Evolutionary conservation across 2,888 invertebrate genomes (phyloP), one percentile per base, ranked within the genome.

Genomic region (Calephelis perditalis): DNA sequence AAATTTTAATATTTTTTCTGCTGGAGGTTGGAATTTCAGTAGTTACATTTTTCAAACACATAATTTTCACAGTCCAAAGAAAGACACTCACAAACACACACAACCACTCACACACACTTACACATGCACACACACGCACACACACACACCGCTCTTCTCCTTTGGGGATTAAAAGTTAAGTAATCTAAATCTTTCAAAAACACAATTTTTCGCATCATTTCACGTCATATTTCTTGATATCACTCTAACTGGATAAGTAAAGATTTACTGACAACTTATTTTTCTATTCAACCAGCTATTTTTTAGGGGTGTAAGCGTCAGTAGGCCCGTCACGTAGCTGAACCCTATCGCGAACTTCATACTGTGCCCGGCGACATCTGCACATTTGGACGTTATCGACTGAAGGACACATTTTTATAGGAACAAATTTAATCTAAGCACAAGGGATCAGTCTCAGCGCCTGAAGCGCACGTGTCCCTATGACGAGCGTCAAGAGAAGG

Each of bases 351-450:
- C 79, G 74, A 73, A 78, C 80, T 82, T 81, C 84, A 84, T 86
- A 82, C 78, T 78, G 77, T 81, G 79, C 71, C 80, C 79, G 82
- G 79, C 79, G 79, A 82, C 85, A 87, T 86, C 86, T 86, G 88
- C 84, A 86, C 83, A 84, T 84, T 82, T 81, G 78, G 74, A 77
- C 81, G 83, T 82, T 86, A 86, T 85, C 83, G 86, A 86, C 73
- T 81, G 69, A 76, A 79, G 81, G 78, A 79, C 80, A 80, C 82
- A 82, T 84, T 86, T 88, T 84, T 85, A 84, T 84, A 81, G 81
- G 86, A 84, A 79, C 85, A 85, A 87, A 86, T 86, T 86, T 88
- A 88, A 88, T 87, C 85, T 84, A 83, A 85, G 83, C 82, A 83
- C 75, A 79, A 78, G 81, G 86, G 86, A 84, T 86, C 86, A 84